phyloP scores from a whole-genome alignment of 2,888 invertebrate species.

The Arrhopalites spinosus region DNA sequence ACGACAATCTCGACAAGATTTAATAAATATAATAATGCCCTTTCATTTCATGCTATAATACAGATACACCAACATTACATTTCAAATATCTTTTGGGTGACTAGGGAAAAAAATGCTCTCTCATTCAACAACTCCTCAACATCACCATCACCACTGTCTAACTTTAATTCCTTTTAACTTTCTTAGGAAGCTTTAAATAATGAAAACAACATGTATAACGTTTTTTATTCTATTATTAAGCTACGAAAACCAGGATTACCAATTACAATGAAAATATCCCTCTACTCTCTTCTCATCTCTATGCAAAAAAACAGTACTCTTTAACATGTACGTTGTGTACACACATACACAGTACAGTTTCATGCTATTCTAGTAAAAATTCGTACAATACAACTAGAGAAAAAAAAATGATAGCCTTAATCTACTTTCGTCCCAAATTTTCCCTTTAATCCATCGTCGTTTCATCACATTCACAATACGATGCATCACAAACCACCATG shows the following conservation, averaged over 20 bases:
- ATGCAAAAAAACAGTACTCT: background rate
- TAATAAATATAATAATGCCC: constrained; percentile 27
- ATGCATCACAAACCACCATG: no score
- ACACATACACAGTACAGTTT: background rate
- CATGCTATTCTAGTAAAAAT: no score
- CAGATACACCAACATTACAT: background rate
- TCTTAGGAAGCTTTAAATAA: constrained; percentile 12
- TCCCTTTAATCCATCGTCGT: constrained; percentile 8
- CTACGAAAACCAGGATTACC: background rate
- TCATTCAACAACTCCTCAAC: background rate
- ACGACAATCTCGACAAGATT: constrained; percentile 25
- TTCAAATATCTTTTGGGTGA: background rate
- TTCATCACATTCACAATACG: background rate
- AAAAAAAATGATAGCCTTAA: constrained; percentile 27
- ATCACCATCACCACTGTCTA: no score
- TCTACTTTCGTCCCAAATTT: constrained; percentile 29
- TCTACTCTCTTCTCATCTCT: background rate
- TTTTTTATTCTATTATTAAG: background rate
- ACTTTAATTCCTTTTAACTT: background rate
- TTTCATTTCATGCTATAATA: constrained; percentile 25
- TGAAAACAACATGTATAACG: constrained; percentile 10
- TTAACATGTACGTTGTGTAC: background rate
- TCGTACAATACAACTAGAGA: background rate
- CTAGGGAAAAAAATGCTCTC: constrained; percentile 16
- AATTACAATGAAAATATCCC: background rate